Percentiles rank a stretch among this genome's conserved stretches.
Conservation (phyloP, 2,797 vertebrate species). For the Sphenodon punctatus region DNA sequence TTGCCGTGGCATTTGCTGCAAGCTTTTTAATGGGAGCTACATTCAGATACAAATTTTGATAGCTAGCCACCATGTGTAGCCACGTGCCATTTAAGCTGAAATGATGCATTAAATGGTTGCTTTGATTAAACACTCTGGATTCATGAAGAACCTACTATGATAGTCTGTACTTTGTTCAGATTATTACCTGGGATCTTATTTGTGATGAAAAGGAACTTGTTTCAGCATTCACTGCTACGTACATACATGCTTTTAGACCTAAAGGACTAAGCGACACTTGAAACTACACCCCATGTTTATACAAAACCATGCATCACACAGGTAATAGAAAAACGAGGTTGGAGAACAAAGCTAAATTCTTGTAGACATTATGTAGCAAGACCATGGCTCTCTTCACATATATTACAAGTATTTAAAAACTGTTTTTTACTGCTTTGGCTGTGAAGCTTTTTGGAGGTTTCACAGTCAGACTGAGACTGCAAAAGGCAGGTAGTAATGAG, state of each 20-base stretch:
- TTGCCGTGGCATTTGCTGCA: no score
- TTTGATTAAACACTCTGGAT: no score
- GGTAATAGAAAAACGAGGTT: not conserved
- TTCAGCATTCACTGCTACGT: not conserved
- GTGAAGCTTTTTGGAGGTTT: not conserved
- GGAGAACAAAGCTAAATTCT: not conserved
- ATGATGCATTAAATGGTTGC: no score
- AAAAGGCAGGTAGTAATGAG: not conserved
- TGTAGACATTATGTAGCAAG: not conserved
- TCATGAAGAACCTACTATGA: no score
- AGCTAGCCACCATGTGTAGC: not conserved
- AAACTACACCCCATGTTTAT: fast-evolving
- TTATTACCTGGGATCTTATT: not conserved
- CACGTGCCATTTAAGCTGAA: fast-evolving
- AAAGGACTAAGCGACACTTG: fast-evolving
- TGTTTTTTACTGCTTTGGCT: not conserved
- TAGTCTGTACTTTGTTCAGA: not conserved
- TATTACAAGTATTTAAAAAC: not conserved
- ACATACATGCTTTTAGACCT: not conserved
- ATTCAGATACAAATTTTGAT: fast-evolving
- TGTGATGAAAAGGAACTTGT: not conserved
- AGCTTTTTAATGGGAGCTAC: fast-evolving
- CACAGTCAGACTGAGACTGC: not conserved
- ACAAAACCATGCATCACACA: fast-evolving
- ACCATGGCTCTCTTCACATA: not conserved